Evolutionary conservation across 1,140 invertebrate species (phyloP), one percentile per base, ranked within the genome.

Genomic region (Drosophila kanapiae): DNA sequence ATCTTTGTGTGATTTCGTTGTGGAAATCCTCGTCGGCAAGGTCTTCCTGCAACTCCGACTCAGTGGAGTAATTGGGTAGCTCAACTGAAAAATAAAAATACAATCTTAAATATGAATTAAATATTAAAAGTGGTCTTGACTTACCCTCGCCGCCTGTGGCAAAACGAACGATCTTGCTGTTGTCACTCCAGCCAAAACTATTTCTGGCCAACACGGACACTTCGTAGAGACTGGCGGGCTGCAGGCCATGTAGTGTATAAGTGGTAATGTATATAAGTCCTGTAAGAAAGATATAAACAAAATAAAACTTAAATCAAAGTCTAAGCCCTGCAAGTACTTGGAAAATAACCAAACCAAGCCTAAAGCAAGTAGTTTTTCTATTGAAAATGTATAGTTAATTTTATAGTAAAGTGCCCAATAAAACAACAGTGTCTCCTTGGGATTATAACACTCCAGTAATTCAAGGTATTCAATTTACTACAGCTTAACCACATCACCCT

Each of bases 141-240:
- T 91, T 93, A 96, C 95, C 93, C 81, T 94, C 93, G 49, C 95
- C 95, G n/a, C 94, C 93, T 4, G 95, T 96, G 10, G 95, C 93
- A 79, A 96, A 96, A 74, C 94, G 93, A 43, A 95, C 93, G 31
- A 95, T 94, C 16, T 94, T 94, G 9, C 95, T 96, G 2, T 95
- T 94, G 75, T 95, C 94, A 54, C 95, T 96, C 94, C 95, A 96
- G 4, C 96, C 96, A 76, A 95, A 96, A 68, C 94, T 94, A 93
- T 96, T 96, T 84, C 95, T 94, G 2, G 95, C 95, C 23, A 95
- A 88, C 11, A 96, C 93, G 3, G 94, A 91, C 2, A 95, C 95
- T 83, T 96, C 96, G 75, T 96, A 96, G n/a, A 95, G 92, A 9
- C 94, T 94, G 31, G 94, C 94, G 18, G 94, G 93, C 33, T 94